Evolutionary conservation across 2,888 invertebrate genomes (phyloP).

Genomic region (Galerucella pusilla): DNA sequence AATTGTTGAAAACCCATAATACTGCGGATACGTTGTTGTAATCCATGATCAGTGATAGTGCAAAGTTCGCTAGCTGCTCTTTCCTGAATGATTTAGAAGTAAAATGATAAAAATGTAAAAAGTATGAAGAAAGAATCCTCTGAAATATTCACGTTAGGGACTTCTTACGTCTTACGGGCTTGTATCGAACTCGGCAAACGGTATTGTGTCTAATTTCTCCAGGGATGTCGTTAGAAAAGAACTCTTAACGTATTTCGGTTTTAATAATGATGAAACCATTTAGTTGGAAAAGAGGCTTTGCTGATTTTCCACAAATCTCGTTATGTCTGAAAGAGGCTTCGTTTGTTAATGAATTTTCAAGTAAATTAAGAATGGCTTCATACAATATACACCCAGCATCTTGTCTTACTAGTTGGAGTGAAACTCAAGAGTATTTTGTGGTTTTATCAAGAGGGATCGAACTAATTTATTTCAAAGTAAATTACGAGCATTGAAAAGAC

Average conservation of each 20-base stretch:
- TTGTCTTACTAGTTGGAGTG: not conserved
- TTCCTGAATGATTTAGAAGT: not conserved
- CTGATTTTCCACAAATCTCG: constrained; percentile 28
- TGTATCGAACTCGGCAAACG: constrained; percentile 17
- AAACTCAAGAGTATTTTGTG: not conserved
- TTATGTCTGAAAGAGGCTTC: constrained; percentile 26
- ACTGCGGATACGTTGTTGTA: not conserved
- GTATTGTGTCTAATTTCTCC: constrained; percentile 41
- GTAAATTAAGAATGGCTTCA: constrained; percentile 21
- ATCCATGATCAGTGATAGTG: not conserved
- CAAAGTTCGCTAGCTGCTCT: not conserved
- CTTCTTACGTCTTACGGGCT: constrained; percentile 13
- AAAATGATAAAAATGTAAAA: constrained; percentile 8
- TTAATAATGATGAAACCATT: constrained; percentile 40
- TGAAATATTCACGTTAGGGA: constrained; percentile 32
- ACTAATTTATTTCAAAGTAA: not conserved
- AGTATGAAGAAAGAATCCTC: constrained; percentile 15
- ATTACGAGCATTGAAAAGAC: not conserved
- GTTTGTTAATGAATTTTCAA: constrained; percentile 30
- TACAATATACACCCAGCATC: not conserved
- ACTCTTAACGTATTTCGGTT: constrained; percentile 28
- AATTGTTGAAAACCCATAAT: not conserved
- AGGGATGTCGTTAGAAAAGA: constrained; percentile 36
- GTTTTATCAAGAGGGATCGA: not conserved
- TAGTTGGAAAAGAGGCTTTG: constrained; percentile 31